Conservation (phyloP, 2,113 vertebrate species). For the Chaetops frenatus region DNA sequence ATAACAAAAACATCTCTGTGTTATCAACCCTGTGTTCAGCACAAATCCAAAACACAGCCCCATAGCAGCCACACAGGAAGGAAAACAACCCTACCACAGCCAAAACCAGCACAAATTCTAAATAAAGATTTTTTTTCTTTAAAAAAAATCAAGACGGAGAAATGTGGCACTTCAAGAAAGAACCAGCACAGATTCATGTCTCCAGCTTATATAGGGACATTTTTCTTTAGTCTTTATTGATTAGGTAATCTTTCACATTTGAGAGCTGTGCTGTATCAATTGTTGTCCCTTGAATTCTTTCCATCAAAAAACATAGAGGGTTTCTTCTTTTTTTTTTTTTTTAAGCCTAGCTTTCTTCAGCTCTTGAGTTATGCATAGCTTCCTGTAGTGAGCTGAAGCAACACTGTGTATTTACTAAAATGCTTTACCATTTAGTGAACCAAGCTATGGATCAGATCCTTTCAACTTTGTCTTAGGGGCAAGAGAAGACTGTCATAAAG, state of each 20-base stretch:
- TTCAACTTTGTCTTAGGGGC: background rate
- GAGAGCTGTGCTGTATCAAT: background rate
- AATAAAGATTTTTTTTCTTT: background rate
- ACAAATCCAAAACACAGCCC: background rate
- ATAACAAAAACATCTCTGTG: background rate
- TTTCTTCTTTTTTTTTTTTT: background rate
- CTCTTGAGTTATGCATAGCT: background rate
- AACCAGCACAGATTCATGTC: background rate
- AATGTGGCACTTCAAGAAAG: background rate
- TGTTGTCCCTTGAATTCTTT: background rate
- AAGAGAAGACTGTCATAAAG: background rate
- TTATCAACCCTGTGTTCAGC: background rate
- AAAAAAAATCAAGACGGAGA: background rate
- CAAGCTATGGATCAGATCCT: background rate
- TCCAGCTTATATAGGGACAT: background rate
- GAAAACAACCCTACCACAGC: background rate
- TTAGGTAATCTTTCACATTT: background rate
- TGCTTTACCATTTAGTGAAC: background rate
- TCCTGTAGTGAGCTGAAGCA: background rate
- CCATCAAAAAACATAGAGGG: background rate
- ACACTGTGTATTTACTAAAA: background rate
- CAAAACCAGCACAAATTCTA: background rate
- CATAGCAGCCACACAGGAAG: accelerated
- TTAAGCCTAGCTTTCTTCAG: background rate
- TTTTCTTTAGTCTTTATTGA: background rate